Base-by-base conservation (phyloP, 2,113 vertebrate species). In the Heterochromis multidens region DNA sequence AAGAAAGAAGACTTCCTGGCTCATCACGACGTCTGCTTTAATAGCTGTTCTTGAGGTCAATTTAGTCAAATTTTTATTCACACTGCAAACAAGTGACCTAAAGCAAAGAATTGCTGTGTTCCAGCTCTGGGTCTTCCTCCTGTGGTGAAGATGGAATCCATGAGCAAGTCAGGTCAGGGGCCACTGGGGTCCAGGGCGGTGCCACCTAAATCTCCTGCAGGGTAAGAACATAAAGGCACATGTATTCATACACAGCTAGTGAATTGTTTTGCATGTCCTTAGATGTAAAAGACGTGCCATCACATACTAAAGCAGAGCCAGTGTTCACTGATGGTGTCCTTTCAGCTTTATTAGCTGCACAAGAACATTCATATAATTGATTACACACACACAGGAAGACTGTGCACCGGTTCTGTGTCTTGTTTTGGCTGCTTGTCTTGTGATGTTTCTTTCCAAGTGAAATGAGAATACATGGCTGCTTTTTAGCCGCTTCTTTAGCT, bases 121-220 rank as follows among this genome's bases (percentile, higher is more conserved):
- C 1, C 87, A 96, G 95, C 97, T 70, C 94, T 97, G 80, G 95
- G 96, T 25, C 95, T 96, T 1, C 94, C 96, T 92, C 95, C 97
- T 0, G 95, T 96, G 60, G 94, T 96, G 12, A 99, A 98, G 95
- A 96, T 99, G 56, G 99, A 99, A 85, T 94, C 96, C 52, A 88
- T 98, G 95, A 97, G 63, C 93, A 99, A 98, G 94, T 92, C 95
- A 0, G 87, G 91, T 21, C 94, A 93, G 13, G 96, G 93, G 14
- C 86, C 95, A 1, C 80, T 95, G 1, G 97, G 98, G 81, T 92
- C 96, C 88, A 96, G 98, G 90, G 90, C 94, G 17, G 95, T 82
- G 4, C 97, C 97, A 17, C 97, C 96, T 84, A 98, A 96, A 87
- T 97, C 97, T 54, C 23, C 94, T 33, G 76, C 95, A 7, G 96